Conservation (phyloP, 1,140 invertebrate species). For the Adelges cooleyi region DNA sequence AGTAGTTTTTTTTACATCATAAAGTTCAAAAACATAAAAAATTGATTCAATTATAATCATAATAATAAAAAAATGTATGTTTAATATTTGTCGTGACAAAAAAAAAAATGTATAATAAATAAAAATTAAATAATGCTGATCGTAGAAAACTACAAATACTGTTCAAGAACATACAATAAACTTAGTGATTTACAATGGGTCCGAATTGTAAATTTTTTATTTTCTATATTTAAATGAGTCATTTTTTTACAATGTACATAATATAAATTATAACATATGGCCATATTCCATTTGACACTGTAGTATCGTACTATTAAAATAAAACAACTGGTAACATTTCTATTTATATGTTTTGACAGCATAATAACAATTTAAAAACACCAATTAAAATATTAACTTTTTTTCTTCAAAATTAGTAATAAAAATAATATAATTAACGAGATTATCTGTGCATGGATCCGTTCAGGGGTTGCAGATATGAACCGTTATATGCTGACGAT, state of each 20-base stretch:
- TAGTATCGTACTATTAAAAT: background rate
- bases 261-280: background rate
- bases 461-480: constrained; percentile 17
- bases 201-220: background rate
- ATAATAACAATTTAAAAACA: background rate
- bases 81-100: background rate
- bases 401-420: background rate
- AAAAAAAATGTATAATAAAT: background rate
- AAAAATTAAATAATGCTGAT: background rate
- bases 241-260: background rate
- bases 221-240: background rate
- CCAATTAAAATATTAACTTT: background rate
- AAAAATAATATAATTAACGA: constrained; percentile 9
- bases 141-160: constrained; percentile 18
- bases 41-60: background rate
- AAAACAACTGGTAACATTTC: constrained; percentile 21
- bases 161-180: constrained; percentile 1
- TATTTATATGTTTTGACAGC: background rate
- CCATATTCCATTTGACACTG: background rate
- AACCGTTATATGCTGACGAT: background rate
- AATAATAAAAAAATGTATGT: background rate
- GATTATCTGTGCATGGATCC: constrained; percentile 23
- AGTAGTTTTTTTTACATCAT: background rate
- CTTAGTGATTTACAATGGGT: constrained; percentile 3
- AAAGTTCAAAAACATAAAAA: background rate